phyloP scores from a whole-genome alignment of 2,113 vertebrate genomes.

The Muntiacus muntjak region DNA sequence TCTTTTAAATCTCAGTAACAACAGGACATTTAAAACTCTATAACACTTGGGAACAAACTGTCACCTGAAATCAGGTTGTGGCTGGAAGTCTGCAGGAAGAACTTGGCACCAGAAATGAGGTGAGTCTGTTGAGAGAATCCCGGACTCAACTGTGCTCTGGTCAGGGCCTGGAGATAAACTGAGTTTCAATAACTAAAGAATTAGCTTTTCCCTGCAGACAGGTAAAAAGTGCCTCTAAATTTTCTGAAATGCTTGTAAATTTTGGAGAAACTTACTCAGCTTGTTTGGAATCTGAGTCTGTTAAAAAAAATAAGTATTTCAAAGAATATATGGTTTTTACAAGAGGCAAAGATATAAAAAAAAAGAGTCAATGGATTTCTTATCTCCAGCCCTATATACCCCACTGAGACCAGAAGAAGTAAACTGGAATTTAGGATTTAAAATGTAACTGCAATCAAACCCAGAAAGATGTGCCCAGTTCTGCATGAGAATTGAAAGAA shows the following conservation, averaged over 20 bases:
- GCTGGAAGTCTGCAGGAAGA: background rate
- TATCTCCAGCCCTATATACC: too few species aligned
- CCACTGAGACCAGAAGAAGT: background rate
- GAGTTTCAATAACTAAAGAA: background rate
- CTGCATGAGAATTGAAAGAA: background rate
- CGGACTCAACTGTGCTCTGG: accelerated
- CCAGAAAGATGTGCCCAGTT: background rate
- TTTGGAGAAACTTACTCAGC: background rate
- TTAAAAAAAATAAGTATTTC: background rate
- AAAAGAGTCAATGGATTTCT: background rate
- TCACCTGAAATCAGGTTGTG: background rate
- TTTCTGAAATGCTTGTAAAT: background rate
- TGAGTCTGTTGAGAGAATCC: background rate
- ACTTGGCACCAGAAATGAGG: background rate
- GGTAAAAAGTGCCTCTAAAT: background rate
- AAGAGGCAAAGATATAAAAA: background rate
- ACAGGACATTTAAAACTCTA: background rate
- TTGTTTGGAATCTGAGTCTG: background rate
- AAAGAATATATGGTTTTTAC: background rate
- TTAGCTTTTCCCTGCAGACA: background rate
- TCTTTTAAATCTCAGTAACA: background rate
- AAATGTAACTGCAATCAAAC: background rate
- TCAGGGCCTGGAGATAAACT: background rate
- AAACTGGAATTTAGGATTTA: background rate
- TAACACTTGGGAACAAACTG: background rate